Evolutionary conservation across 2,888 invertebrate genomes (phyloP).

Genomic region (Cylindroiulus punctatus): DNA sequence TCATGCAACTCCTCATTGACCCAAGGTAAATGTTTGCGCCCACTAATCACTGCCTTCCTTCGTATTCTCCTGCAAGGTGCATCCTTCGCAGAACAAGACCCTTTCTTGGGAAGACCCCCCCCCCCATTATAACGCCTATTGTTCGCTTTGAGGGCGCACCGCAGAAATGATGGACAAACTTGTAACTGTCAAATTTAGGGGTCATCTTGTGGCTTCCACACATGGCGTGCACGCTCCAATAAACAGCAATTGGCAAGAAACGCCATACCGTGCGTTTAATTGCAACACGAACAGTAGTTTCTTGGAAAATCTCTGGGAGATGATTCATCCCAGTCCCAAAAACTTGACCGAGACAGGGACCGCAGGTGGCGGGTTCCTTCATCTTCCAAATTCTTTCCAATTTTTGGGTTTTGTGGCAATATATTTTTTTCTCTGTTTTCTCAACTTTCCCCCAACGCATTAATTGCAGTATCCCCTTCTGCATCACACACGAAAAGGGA

Average conservation of each 20-base stretch:
- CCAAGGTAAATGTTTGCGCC: not conserved
- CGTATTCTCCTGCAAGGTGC: not conserved
- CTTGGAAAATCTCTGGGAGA: not conserved
- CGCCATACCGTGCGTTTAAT: not conserved
- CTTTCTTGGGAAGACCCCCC: not conserved
- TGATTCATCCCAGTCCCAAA: not conserved
- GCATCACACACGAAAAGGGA: not conserved
- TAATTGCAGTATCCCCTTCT: not conserved
- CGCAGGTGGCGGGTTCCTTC: not conserved
- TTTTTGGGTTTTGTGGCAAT: not conserved
- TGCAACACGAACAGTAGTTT: not conserved
- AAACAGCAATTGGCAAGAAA: not conserved
- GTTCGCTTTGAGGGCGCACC: not conserved
- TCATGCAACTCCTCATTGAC: not conserved
- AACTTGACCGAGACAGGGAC: not conserved
- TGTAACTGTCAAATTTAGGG: constrained; percentile 1
- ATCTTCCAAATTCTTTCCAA: not conserved
- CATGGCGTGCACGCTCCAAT: not conserved
- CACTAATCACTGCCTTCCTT: not conserved
- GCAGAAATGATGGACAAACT: not conserved
- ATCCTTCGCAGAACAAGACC: not conserved
- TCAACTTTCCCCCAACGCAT: not conserved
- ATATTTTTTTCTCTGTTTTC: not conserved
- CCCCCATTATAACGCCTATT: not conserved
- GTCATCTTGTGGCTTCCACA: too few relatives aligned